Evolutionary conservation across 2,888 invertebrate species (phyloP), one percentile per base, ranked within the genome.

Genomic region (Drosophila dives): DNA sequence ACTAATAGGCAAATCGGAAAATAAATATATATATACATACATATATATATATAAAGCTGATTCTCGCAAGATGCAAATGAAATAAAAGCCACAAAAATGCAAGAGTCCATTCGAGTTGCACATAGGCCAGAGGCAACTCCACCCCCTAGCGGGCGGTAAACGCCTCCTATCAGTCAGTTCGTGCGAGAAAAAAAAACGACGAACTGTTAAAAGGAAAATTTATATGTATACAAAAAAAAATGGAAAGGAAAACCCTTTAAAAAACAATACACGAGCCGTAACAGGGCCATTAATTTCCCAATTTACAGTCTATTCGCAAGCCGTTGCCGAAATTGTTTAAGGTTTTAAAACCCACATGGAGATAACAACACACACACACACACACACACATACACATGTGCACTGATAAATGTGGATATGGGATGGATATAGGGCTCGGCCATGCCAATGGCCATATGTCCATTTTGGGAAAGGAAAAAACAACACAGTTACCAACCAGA

Each of bases 281-380:
- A 86, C 90, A 72, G 89, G 88, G 83, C 85, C 85, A 86, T 86
- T 86, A 86, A 86, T 86, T 86, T 86, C 83, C 85, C 85, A 86
- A 86, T 86, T 86, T 86, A 86, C 85, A 86, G 85, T 86, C 85
- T 89, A 86, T 86, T 86, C 90, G 90, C 85, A 86, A 86, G 90
- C 85, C 85, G 85, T 86, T 86, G 77, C 85, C 75, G 86, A 87
- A 86, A 85, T 85, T 89, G 88, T 90, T 86, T 86, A 90, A 86
- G 90, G 89, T 89, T 89, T 88, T 77, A 74, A 83, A 77, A 81
- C 81, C 79, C 77, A 81, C 84, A 75, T 72, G 80, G 36, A 84
- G 74, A 81, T 74, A 81, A 72, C 80, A 74, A 72, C 75, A 72
- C 38, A 72, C 59, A 48, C 66, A 59, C 77, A 71, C 74, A 71